Conservation (phyloP, 1,140 invertebrate species). For the Maconellicoccus hirsutus region DNA sequence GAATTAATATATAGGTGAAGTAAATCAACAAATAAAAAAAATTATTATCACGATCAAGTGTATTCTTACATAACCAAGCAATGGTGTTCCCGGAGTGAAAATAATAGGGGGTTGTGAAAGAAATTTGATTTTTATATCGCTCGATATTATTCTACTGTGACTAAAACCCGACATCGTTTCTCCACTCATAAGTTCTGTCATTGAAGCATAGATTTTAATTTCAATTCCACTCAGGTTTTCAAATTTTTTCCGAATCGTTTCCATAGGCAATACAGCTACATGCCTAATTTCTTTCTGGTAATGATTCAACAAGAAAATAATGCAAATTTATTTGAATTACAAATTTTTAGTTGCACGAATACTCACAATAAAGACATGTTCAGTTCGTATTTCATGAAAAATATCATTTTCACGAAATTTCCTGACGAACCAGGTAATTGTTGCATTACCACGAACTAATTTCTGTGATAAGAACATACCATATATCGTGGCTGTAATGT, state of each 20-base stretch:
- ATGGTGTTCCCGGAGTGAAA: conserved; percentile 45
- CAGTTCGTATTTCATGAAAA: background rate
- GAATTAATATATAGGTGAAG: too few species aligned
- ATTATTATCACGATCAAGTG: background rate
- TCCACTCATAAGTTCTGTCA: conserved; percentile 35
- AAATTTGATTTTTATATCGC: conserved; percentile 39
- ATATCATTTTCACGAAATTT: conserved; percentile 3
- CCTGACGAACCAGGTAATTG: conserved; percentile 26
- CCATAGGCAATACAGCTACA: background rate
- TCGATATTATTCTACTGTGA: conserved; percentile 40
- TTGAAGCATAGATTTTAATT: conserved; percentile 32
- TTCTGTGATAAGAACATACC: conserved; percentile 35
- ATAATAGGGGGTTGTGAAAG: conserved; percentile 40
- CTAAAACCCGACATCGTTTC: conserved; percentile 37
- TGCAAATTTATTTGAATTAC: too few species aligned
- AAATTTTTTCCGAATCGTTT: conserved; percentile 23
- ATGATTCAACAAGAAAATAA: background rate
- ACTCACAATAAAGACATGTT: background rate
- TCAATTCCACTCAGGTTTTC: conserved; percentile 28
- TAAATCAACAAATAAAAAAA: too few species aligned
- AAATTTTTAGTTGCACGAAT: background rate
- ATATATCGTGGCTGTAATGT: conserved; percentile 32
- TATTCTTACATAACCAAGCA: conserved; percentile 39
- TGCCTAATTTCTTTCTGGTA: background rate
- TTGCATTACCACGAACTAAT: conserved; percentile 34